phyloP scores from a whole-genome alignment of 2,113 vertebrate genomes.

The Rhabdomys dilectus region DNA sequence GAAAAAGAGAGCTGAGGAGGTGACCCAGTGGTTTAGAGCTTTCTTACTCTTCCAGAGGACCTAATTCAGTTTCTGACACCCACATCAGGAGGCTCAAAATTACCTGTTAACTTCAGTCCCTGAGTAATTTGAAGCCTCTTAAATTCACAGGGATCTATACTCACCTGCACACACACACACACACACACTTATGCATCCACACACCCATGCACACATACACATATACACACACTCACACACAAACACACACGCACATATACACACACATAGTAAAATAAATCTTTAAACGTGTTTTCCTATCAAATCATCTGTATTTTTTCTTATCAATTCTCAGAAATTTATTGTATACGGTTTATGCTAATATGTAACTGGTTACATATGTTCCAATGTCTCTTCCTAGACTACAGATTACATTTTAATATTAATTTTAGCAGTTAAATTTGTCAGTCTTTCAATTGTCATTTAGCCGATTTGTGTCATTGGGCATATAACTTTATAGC shows the following conservation, averaged over 20 bases:
- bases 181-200: too few species aligned
- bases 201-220: neutral
- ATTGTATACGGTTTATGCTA: neutral
- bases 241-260: too few species aligned
- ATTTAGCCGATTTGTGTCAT: neutral
- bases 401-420: neutral
- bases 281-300: too few species aligned
- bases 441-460: neutral
- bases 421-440: neutral
- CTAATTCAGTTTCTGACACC: neutral
- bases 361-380: neutral
- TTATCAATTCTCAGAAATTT: neutral
- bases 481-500: too few species aligned
- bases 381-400: neutral
- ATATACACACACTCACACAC: neutral
- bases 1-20: neutral
- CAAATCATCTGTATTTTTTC: too few species aligned
- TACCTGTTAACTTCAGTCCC: neutral
- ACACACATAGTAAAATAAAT: too few species aligned
- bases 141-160: neutral
- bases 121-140: neutral
- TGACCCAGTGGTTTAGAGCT: neutral
- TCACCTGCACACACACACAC: neutral
- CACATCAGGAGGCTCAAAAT: neutral
- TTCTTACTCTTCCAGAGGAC: neutral